phyloP scores from a whole-genome alignment of 1,140 invertebrate species.

The Drosophila lacertosa region DNA sequence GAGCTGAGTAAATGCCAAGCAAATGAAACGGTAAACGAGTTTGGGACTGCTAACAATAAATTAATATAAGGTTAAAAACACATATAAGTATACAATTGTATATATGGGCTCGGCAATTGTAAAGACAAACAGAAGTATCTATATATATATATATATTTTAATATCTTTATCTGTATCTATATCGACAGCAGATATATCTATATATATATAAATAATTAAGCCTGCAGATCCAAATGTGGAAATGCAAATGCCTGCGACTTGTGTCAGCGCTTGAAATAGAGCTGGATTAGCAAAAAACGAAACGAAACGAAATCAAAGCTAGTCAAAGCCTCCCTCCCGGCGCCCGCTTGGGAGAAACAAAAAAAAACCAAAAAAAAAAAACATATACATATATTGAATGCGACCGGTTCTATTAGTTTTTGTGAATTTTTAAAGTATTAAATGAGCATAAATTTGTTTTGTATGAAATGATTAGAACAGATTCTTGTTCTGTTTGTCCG shows the following conservation, averaged over 20 bases:
- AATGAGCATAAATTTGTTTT: constrained; percentile 40
- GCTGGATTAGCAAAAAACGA: constrained; percentile 12
- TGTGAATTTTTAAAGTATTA: constrained; percentile 34
- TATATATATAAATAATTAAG: neutral
- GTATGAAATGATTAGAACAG: constrained; percentile 17
- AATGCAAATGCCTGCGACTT: constrained; percentile 14
- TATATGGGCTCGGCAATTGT: constrained; percentile 17
- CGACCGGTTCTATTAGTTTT: constrained; percentile 49
- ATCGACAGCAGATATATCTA: neutral
- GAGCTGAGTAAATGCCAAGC: constrained; percentile 59
- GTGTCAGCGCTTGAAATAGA: constrained; percentile 42
- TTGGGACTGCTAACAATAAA: constrained; percentile 30
- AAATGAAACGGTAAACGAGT: constrained; percentile 58
- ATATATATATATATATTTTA: neutral
- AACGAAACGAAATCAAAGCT: constrained; percentile 19
- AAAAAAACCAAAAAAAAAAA: too few relatives aligned
- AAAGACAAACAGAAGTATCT: neutral
- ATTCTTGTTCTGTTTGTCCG: constrained; percentile 22
- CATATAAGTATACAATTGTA: constrained; percentile 17
- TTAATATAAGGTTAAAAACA: constrained; percentile 21
- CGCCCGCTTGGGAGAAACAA: constrained; percentile 3
- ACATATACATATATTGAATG: constrained; percentile 22
- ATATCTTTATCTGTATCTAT: neutral
- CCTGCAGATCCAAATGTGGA: constrained; percentile 9
- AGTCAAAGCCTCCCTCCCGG: neutral